A percentile compares a stretch with the other conserved stretches of the same genome.
These are phyloP conservation scores for Drosophila cognata DNA, from an alignment of 2,888 invertebrate species.

Conservation along the genomic window DNA sequence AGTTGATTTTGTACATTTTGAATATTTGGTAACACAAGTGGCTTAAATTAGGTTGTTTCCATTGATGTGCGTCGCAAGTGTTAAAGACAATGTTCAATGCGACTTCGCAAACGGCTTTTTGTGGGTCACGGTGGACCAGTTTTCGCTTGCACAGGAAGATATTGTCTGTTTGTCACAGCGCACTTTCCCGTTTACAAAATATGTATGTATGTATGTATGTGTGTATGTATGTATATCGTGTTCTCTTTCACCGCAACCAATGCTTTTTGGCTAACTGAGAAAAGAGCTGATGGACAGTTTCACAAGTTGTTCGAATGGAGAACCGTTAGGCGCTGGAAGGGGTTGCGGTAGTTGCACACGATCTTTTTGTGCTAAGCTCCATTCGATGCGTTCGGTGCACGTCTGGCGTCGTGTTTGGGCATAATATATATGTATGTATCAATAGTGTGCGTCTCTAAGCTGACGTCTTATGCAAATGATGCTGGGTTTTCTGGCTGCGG, in stretches of 20 bases:
- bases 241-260: constrained; percentile 1
- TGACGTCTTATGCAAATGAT: constrained; percentile 66
- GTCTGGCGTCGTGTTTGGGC: constrained; percentile 55
- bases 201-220: background rate
- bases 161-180: constrained; percentile 46
- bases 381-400: constrained; percentile 39
- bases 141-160: constrained; percentile 68
- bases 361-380: constrained; percentile 33
- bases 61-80: constrained; percentile 28
- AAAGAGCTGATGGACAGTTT: constrained; percentile 32
- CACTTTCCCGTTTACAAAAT: constrained; percentile 11
- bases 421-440: constrained; percentile 8
- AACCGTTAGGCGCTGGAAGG: constrained; percentile 38
- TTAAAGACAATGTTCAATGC: constrained; percentile 40
- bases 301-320: constrained; percentile 17
- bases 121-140: constrained; percentile 77
- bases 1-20: background rate
- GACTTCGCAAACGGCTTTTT: constrained; percentile 41
- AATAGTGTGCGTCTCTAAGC: constrained; percentile 34
- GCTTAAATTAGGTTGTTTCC: constrained; percentile 2
- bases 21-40: background rate
- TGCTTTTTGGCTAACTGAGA: constrained; percentile 8
- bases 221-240: background rate
- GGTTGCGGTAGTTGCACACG: constrained; percentile 15
- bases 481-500: constrained; percentile 5